phyloP scores from a whole-genome alignment of 2,888 invertebrate species.

The Sminthurides aquaticus region DNA sequence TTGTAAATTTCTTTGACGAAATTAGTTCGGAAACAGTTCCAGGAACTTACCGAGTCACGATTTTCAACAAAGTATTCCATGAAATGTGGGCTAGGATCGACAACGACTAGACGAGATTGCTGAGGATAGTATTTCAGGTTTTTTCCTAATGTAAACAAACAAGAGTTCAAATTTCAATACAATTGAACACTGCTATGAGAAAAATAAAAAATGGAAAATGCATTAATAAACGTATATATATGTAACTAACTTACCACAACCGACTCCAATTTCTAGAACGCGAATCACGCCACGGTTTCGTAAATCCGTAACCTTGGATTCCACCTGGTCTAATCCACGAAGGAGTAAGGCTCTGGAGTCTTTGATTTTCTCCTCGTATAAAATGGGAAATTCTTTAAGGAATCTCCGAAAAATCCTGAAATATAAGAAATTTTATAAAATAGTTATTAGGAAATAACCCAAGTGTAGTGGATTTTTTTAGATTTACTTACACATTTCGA shows the following conservation, averaged over 20 bases:
- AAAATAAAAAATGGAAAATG: no score
- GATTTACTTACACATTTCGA: constrained; percentile 31
- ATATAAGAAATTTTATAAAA: background rate
- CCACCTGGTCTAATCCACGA: constrained; percentile 31
- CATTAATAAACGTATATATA: no score
- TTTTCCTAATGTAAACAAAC: constrained; percentile 18
- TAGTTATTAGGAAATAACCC: background rate
- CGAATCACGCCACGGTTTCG: constrained; percentile 35
- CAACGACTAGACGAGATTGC: constrained; percentile 35
- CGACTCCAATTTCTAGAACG: constrained; percentile 41
- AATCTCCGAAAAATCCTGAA: constrained; percentile 31
- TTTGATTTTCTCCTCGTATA: constrained; percentile 30
- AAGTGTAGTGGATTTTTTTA: background rate
- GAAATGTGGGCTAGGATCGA: constrained; percentile 37
- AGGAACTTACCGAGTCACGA: constrained; percentile 25
- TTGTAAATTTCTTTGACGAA: no score
- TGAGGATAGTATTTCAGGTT: constrained; percentile 40
- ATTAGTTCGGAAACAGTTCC: no score
- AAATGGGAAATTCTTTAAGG: constrained; percentile 23
- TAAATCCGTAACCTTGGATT: constrained; percentile 34
- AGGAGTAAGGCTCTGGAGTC: constrained; percentile 34
- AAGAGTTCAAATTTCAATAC: no score
- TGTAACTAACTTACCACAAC: constrained; percentile 27
- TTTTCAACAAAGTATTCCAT: constrained; percentile 35
- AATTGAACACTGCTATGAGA: no score